Evolutionary conservation across 37 sponge, comb jelly and placozoan species (phyloP).

Genomic region (Mnemiopsis leidyi): DNA sequence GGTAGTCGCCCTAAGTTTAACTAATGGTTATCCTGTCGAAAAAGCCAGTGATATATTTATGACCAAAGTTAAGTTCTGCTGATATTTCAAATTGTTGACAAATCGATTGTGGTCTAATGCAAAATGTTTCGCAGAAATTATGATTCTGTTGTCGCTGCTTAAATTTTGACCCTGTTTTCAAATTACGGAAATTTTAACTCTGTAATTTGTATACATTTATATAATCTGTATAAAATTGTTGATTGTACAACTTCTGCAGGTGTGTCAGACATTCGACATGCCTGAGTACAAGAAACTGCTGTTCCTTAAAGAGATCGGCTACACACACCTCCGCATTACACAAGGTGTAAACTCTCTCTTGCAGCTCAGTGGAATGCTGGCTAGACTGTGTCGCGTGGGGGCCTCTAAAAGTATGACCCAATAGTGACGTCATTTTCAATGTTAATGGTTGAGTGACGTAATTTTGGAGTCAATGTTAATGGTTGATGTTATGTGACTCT

Average conservation of each 20-base stretch:
- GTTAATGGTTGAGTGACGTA: no score
- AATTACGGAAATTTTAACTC: neutral
- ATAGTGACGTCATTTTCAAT: no score
- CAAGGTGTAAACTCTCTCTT: constrained; percentile 91
- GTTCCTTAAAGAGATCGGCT: constrained; percentile 85
- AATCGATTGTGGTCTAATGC: no score
- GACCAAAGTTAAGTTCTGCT: no score
- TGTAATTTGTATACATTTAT: neutral
- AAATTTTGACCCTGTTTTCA: neutral
- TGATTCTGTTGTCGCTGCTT: neutral
- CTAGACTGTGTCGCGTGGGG: constrained; percentile 74
- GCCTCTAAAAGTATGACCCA: constrained; percentile 16
- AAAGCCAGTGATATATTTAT: no score
- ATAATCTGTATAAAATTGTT: neutral
- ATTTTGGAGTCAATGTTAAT: no score
- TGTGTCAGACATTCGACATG: constrained; percentile 87
- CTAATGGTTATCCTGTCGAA: no score
- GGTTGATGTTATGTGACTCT: no score
- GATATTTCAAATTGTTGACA: no score
- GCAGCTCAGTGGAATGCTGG: constrained; percentile 91
- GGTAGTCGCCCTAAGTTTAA: no score
- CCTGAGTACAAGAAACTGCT: constrained; percentile 87
- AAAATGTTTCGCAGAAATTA: neutral
- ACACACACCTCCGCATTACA: constrained; percentile 85
- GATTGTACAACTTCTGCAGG: constrained; percentile 75